Percentiles rank a stretch among this genome's conserved stretches.
phyloP scores from a whole-genome alignment of 1,140 invertebrate species.

The Magallana ariakensis region DNA sequence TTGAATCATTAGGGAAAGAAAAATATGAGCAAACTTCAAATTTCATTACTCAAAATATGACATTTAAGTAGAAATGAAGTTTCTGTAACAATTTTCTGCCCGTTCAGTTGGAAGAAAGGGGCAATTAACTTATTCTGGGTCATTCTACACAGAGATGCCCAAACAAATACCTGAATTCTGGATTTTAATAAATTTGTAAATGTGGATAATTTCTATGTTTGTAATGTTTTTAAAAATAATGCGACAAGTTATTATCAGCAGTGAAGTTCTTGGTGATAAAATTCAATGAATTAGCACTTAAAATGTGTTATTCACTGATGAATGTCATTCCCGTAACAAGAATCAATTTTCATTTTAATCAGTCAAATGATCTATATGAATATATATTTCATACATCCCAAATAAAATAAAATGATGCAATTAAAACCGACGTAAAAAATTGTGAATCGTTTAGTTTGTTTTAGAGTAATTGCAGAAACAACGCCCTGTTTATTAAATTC shows the following conservation, averaged over 20 bases:
- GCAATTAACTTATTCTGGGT: not conserved
- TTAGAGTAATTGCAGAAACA: not conserved
- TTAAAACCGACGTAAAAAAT: not conserved
- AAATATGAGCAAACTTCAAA: too few relatives aligned
- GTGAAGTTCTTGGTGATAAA: constrained; percentile 13
- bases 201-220: not conserved
- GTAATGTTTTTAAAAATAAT: not conserved
- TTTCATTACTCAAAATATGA: too few relatives aligned
- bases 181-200: not conserved
- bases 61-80: too few relatives aligned
- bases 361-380: not conserved
- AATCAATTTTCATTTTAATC: not conserved
- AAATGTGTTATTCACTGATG: not conserved
- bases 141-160: constrained; percentile 8
- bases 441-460: not conserved
- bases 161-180: not conserved
- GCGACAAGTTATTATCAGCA: not conserved
- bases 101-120: too few relatives aligned
- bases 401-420: not conserved
- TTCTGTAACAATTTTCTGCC: too few relatives aligned
- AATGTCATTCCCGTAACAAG: not conserved
- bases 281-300: not conserved
- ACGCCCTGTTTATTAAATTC: not conserved
- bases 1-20: too few relatives aligned
- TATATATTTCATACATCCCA: not conserved